Evolutionary conservation across 2,888 invertebrate species (phyloP).

Genomic region (Drosophila picticornis): DNA sequence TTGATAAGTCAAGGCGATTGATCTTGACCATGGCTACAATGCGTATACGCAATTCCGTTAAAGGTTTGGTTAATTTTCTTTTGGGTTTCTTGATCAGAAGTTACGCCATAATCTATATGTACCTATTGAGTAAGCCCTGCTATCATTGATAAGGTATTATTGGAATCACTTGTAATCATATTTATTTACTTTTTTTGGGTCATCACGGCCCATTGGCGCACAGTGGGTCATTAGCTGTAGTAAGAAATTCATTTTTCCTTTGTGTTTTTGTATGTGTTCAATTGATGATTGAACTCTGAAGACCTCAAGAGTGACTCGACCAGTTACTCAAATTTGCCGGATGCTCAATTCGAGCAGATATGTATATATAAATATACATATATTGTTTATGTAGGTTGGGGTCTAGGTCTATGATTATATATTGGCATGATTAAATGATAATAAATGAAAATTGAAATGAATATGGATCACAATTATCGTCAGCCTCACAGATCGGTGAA

Average conservation of each 20-base stretch:
- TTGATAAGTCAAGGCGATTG: conserved; percentile 43
- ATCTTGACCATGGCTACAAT: conserved; percentile 65
- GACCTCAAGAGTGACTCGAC: conserved; percentile 50
- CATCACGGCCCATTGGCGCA: conserved; percentile 25
- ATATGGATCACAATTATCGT: conserved; percentile 42
- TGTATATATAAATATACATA: conserved; percentile 4
- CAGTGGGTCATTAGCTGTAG: not conserved
- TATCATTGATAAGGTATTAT: conserved; percentile 48
- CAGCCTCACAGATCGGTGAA: not conserved
- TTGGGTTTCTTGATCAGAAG: conserved; percentile 28
- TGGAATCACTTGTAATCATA: conserved; percentile 30
- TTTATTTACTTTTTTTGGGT: conserved; percentile 43
- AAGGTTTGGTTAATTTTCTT: not conserved
- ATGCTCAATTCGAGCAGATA: conserved; percentile 21
- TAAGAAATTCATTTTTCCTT: conserved; percentile 31
- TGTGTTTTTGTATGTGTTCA: conserved; percentile 45
- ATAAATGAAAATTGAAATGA: conserved; percentile 54
- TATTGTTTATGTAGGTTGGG: conserved; percentile 14
- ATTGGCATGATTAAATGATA: conserved; percentile 50
- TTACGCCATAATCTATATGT: conserved; percentile 19
- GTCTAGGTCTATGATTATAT: conserved; percentile 45
- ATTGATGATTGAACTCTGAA: conserved; percentile 66
- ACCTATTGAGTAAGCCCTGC: conserved; percentile 2
- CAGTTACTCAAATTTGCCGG: conserved; percentile 16
- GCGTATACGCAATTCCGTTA: conserved; percentile 10